phyloP scores from a whole-genome alignment of 2,113 vertebrate species.

The Solenodon paradoxus region DNA sequence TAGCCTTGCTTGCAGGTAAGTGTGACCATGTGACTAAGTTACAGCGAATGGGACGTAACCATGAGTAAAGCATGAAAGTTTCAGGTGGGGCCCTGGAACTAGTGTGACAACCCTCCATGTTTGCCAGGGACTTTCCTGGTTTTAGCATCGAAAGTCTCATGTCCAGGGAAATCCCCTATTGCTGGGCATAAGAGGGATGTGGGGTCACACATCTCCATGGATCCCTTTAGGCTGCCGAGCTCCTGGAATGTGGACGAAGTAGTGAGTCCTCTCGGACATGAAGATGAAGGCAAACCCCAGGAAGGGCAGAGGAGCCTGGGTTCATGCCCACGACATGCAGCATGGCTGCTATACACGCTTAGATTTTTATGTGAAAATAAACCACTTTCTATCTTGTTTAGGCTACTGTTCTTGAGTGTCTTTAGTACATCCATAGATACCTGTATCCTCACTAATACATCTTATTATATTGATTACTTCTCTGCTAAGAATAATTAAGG shows the following conservation, averaged over 20 bases:
- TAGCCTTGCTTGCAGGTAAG: slow-evolving; percentile 27
- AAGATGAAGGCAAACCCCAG: background rate
- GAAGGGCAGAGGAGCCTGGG: background rate
- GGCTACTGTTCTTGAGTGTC: background rate
- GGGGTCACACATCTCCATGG: background rate
- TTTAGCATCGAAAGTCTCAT: background rate
- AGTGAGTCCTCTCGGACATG: background rate
- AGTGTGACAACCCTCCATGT: background rate
- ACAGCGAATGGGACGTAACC: background rate
- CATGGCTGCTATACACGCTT: background rate
- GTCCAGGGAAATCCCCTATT: background rate
- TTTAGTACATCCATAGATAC: background rate
- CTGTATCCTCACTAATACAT: background rate
- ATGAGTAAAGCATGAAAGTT: background rate
- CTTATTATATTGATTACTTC: background rate
- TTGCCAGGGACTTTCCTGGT: slow-evolving; percentile 2
- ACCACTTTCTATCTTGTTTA: background rate
- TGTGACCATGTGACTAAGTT: background rate
- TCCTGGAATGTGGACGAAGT: background rate
- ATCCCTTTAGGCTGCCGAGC: background rate
- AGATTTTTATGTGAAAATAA: background rate
- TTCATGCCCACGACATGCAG: background rate
- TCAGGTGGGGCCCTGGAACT: background rate
- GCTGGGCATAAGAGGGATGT: background rate
- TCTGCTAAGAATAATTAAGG: background rate